These are phyloP conservation scores for Cremastinae sp. DNA, from an alignment of 2,888 invertebrate species.

Conservation along the genomic window DNA sequence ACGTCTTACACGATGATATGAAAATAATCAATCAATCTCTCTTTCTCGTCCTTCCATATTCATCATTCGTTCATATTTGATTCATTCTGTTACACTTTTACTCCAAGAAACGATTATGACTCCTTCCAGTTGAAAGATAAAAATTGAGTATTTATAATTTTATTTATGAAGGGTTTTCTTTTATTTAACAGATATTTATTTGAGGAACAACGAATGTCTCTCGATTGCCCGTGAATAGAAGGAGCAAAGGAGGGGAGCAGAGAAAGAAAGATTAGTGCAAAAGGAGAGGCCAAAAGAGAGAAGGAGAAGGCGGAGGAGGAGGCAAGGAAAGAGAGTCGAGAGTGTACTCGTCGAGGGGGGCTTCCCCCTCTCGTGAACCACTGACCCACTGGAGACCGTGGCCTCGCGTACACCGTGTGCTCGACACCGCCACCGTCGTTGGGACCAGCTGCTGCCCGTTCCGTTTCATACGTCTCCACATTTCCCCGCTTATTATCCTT, in stretches of 20 bases:
- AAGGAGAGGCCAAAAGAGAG: conserved; percentile 30
- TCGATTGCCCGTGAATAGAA: background rate
- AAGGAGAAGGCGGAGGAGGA: conserved; percentile 28
- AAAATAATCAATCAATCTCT: too few relatives aligned
- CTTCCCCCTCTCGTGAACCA: conserved; percentile 72
- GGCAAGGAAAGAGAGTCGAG: conserved; percentile 2
- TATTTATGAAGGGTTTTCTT: too few relatives aligned
- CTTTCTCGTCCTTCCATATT: too few relatives aligned
- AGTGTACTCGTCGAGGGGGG: conserved; percentile 17
- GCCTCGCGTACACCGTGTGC: conserved; percentile 47
- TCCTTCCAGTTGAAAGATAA: too few relatives aligned
- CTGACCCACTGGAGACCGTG: conserved; percentile 75
- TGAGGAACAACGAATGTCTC: too few relatives aligned
- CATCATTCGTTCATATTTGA: too few relatives aligned
- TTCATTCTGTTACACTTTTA: too few relatives aligned
- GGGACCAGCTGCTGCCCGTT: conserved; percentile 48
- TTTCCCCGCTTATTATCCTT: background rate
- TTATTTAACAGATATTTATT: too few relatives aligned
- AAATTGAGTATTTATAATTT: too few relatives aligned
- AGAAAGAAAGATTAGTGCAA: conserved; percentile 1
- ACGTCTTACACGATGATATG: too few relatives aligned
- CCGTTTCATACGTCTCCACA: conserved; percentile 2
- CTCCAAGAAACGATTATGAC: too few relatives aligned
- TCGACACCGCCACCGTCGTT: background rate
- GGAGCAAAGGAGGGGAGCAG: background rate